Percentiles rank a stretch among this genome's conserved stretches.
phyloP scores from a whole-genome alignment of 2,113 vertebrate genomes.

The Xerus inauris region DNA sequence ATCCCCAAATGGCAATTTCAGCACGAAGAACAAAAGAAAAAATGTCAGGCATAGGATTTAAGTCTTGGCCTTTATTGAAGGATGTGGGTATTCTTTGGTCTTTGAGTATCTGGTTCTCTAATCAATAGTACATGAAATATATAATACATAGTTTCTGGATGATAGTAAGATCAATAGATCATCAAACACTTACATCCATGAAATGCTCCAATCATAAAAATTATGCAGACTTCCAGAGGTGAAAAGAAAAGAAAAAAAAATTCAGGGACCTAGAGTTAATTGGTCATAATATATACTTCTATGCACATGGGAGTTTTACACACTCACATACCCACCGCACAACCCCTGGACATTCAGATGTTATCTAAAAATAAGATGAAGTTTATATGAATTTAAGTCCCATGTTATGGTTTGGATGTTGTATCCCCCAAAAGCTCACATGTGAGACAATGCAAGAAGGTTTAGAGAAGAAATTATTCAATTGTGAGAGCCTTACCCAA shows the following conservation, averaged over 20 bases:
- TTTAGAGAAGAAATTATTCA: no score
- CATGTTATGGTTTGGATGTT: no score
- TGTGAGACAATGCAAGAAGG: no score
- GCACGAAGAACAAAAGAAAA: background rate
- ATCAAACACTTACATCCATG: background rate
- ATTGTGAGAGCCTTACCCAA: no score
- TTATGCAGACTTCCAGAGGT: background rate
- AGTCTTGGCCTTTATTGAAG: background rate
- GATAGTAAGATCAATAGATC: background rate
- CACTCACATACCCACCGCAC: background rate
- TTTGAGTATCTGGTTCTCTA: background rate
- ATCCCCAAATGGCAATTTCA: background rate
- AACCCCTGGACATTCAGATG: background rate
- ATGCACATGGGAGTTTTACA: background rate
- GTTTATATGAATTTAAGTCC: background rate
- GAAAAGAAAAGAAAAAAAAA: background rate
- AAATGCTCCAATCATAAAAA: background rate
- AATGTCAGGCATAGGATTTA: background rate
- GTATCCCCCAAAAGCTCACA: no score
- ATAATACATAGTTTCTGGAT: background rate
- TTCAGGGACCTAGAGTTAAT: background rate
- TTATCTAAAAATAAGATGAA: background rate
- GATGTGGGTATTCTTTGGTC: background rate
- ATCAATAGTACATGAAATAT: background rate
- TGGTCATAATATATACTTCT: background rate